phyloP scores from a whole-genome alignment of 2,113 vertebrate species.

The Eubucco bourcierii region DNA sequence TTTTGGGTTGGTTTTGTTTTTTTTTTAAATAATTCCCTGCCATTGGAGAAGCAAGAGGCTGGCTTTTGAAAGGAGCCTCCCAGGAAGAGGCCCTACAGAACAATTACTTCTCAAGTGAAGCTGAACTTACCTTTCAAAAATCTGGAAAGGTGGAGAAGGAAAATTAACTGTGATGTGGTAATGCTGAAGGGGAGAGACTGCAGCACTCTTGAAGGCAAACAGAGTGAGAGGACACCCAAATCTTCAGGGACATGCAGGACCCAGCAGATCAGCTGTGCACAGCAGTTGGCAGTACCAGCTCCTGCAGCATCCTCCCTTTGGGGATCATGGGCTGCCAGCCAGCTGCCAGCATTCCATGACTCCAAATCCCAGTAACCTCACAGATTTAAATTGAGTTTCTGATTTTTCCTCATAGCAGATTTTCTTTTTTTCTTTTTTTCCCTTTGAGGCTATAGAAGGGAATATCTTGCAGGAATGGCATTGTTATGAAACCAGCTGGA shows the following conservation, averaged over 20 bases:
- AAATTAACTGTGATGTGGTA: rapidly evolving
- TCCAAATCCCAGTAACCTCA: neutral
- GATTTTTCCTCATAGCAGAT: neutral
- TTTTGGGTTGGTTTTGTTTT: neutral
- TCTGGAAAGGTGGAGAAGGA: neutral
- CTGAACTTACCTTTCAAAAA: neutral
- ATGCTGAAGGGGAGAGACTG: neutral
- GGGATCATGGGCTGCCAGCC: neutral
- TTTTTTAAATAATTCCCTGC: neutral
- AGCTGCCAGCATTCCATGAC: neutral
- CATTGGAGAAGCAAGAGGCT: neutral
- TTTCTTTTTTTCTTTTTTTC: neutral
- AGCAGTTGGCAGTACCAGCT: neutral
- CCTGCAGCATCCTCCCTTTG: neutral
- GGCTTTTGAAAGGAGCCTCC: neutral
- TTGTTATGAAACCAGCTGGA: neutral
- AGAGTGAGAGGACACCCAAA: neutral
- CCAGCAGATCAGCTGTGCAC: neutral
- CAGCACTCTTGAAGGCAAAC: neutral
- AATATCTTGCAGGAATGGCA: neutral
- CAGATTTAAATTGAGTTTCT: neutral
- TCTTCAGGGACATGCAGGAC: neutral
- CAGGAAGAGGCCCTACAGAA: neutral
- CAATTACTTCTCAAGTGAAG: neutral
- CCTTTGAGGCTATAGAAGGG: neutral